Conservation (phyloP, 2,888 invertebrate genomes). For the Lypha dubia region DNA sequence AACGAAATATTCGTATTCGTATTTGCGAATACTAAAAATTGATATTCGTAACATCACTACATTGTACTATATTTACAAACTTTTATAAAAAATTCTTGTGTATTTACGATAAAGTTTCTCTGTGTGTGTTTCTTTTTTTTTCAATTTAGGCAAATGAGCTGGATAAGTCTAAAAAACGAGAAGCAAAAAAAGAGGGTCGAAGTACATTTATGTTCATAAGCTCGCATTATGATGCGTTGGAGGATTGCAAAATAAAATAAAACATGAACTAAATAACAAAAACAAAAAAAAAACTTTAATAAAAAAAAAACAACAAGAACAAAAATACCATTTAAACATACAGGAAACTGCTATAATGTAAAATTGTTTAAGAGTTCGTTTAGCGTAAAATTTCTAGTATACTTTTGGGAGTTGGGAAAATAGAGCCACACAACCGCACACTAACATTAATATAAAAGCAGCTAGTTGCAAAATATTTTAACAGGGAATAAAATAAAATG, state of each 20-base stretch:
- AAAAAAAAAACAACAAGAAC: too few species aligned
- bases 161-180: not conserved
- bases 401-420: conserved; percentile 53
- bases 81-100: not conserved
- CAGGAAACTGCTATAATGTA: conserved; percentile 43
- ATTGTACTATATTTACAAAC: too few species aligned
- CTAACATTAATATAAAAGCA: not conserved
- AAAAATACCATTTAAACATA: conserved; percentile 34
- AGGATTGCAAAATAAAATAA: not conserved
- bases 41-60: too few species aligned
- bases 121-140: too few species aligned
- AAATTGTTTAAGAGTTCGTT: conserved; percentile 52
- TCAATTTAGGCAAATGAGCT: not conserved
- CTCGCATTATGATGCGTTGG: conserved; percentile 11
- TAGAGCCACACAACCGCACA: not conserved
- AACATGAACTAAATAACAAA: too few species aligned
- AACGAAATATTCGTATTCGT: too few species aligned
- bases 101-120: not conserved
- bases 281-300: too few species aligned
- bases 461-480: not conserved
- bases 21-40: too few species aligned
- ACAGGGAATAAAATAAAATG: not conserved
- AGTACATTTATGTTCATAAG: conserved; percentile 6
- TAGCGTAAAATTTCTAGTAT: conserved; percentile 26
- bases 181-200: not conserved